Evolutionary conservation across 2,888 invertebrate genomes (phyloP).

Genomic region (Laspeyria flexula): DNA sequence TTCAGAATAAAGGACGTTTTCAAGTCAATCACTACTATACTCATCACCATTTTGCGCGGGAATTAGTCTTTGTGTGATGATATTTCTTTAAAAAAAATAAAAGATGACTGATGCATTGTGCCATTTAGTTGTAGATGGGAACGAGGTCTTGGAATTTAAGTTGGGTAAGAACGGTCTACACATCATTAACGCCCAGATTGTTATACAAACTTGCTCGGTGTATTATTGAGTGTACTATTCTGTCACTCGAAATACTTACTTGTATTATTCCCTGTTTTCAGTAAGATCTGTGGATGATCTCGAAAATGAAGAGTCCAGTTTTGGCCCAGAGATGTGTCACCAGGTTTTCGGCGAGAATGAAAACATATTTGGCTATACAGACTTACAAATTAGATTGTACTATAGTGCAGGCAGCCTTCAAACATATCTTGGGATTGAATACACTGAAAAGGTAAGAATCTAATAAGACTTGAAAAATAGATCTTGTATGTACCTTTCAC

Average conservation of each 20-base stretch:
- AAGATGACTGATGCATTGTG: constrained; percentile 79
- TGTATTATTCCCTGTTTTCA: constrained; percentile 46
- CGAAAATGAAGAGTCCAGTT: constrained; percentile 87
- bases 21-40: constrained; percentile 3
- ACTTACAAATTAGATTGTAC: constrained; percentile 91
- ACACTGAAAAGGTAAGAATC: constrained; percentile 87
- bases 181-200: neutral
- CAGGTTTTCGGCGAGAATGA: constrained; percentile 97
- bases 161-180: constrained; percentile 66
- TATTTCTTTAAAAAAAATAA: constrained; percentile 18
- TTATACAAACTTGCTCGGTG: neutral
- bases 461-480: too few species aligned
- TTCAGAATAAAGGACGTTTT: neutral
- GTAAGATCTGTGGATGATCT: constrained; percentile 88
- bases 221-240: too few species aligned
- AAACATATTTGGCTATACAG: constrained; percentile 97
- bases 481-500: too few species aligned
- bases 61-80: constrained; percentile 34
- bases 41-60: constrained; percentile 50
- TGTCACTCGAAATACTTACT: neutral
- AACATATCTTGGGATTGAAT: constrained; percentile 92
- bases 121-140: constrained; percentile 85
- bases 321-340: constrained; percentile 95
- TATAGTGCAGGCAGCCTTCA: constrained; percentile 93
- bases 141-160: constrained; percentile 85